Evolutionary conservation across 1,140 invertebrate species (phyloP), one percentile per base, ranked within the genome.

Genomic region (Holcopasites calliopsidis): DNA sequence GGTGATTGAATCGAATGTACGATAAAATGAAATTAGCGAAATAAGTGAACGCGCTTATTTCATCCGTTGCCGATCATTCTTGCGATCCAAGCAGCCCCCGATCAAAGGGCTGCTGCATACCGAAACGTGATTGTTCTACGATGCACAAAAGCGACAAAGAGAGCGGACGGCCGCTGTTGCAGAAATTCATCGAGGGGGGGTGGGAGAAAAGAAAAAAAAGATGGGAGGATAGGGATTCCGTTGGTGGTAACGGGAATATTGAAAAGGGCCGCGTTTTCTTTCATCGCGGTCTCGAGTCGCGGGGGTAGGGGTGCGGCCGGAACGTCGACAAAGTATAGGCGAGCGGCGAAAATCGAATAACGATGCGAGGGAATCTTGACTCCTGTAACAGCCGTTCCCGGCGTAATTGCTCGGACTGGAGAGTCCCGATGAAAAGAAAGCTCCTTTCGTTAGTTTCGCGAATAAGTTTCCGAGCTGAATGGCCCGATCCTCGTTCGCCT

Each of bases 371-470:
- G 80, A 80, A 82, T 82, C 78, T 64, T 80, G 65, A 80, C 64
- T 80, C 75, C 70, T 68, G 73, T 80, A 82, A 77, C 61, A 38
- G 66, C 58, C 47, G 44, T 18, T 71, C 77, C 74, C 42, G 60
- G 23, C 78, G 78, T 80, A 80, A 82, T 82, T 81, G 80, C 79
- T 44, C 66, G 73, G 69, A 77, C 62, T 80, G 28, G 44, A 44
- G 64, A 47, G 62, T 40, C 66, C n/a, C 47, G 42, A 72, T 68
- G 73, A 77, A 72, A 77, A 57, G 68, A 64, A 69, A 74, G 70
- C 79, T 66, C 61, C 60, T 82, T 82, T 82, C 80, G 78, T 82
- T 80, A 77, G 60, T 76, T 82, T 58, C n/a, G 79, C 78, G 77
- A 81, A 81, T 80, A 82, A 82, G 80, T 81, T 72, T 5, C 55